These are phyloP conservation scores for Clinocottus analis DNA, from an alignment of 2,113 vertebrate species.

Conservation along the genomic window DNA sequence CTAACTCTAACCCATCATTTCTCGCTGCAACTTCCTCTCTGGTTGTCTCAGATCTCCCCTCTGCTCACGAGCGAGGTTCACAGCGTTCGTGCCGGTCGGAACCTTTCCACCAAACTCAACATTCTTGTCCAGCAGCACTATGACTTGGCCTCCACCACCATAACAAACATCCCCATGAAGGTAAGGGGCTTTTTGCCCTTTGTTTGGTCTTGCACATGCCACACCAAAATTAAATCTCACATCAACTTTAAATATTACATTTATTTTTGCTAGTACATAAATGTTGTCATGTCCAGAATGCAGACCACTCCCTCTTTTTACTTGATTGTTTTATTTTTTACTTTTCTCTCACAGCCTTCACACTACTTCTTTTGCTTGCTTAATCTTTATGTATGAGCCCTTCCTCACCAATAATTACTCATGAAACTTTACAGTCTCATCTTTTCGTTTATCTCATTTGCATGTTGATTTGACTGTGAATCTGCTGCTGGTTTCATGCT, in stretches of 20 bases:
- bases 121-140: slow-evolving; percentile 98
- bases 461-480: slow-evolving; percentile 78
- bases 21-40: neutral
- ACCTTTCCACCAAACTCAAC: slow-evolving; percentile 95
- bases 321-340: slow-evolving; percentile 4
- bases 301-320: slow-evolving; percentile 11
- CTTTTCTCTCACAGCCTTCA: slow-evolving; percentile 17
- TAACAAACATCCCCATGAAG: slow-evolving; percentile 99
- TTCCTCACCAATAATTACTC: slow-evolving; percentile 61
- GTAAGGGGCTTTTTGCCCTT: slow-evolving; percentile 73
- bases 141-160: slow-evolving; percentile 97
- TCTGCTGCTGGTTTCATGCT: slow-evolving; percentile 93
- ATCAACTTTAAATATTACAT: slow-evolving; percentile 4
- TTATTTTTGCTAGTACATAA: slow-evolving; percentile 10
- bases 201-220: slow-evolving; percentile 21
- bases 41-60: slow-evolving; percentile 64
- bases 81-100: slow-evolving; percentile 95
- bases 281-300: slow-evolving; percentile 16
- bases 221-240: slow-evolving; percentile 12
- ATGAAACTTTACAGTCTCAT: slow-evolving; percentile 63
- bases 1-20: neutral
- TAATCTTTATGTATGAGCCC: slow-evolving; percentile 32
- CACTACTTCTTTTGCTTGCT: slow-evolving; percentile 50
- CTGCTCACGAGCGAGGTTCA: slow-evolving; percentile 91
- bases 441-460: slow-evolving; percentile 74